Evolutionary conservation across 2,113 vertebrate species (phyloP), one percentile per base, ranked within the genome.

Genomic region (Equus quagga): DNA sequence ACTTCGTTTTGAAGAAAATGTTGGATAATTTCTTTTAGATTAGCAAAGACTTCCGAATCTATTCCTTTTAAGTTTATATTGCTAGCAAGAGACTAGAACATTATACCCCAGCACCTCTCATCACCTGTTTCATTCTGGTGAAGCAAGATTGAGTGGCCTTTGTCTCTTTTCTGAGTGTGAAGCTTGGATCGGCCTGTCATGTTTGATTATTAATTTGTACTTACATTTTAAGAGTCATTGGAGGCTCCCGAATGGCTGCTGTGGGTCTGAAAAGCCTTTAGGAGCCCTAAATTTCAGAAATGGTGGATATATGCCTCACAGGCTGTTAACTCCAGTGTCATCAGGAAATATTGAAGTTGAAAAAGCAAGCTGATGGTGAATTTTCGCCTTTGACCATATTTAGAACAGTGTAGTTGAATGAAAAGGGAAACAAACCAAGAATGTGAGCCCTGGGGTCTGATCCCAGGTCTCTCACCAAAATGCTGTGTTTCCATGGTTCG

Each of bases 121-220:
- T 58, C 49, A 80, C 18, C 15, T 12, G 1, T 86, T 78, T 92
- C 21, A 21, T 81, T 78, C 33, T 10, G 0, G n/a, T 33, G 44
- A 28, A 76, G 33, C 3, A 82, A 82, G 78, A 86, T 14, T 33
- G 56, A 90, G 49, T 46, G 51, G 13, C 19, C 69, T 94, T 89
- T 97, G 41, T 96, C 21, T 36, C 28, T 84, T 69, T 26, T 58
- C 86, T 91, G 64, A 94, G 33, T 56, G n/a, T 36, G 21, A 82
- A 82, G 19, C 67, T 10, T 41, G 49, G 26, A 36, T 62, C 41
- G 11, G 21, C 28, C 23, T 89, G 72, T 92, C 87, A 79, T 1
- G 6, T 93, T 88, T 85, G 41, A 31, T 91, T 89, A 89, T 89
- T 95, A 95, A 76, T 96, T 95, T 85, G 46, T 80, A 56, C 76